Conservation (phyloP, 2,888 invertebrate species). For the Leuctra nigra region DNA sequence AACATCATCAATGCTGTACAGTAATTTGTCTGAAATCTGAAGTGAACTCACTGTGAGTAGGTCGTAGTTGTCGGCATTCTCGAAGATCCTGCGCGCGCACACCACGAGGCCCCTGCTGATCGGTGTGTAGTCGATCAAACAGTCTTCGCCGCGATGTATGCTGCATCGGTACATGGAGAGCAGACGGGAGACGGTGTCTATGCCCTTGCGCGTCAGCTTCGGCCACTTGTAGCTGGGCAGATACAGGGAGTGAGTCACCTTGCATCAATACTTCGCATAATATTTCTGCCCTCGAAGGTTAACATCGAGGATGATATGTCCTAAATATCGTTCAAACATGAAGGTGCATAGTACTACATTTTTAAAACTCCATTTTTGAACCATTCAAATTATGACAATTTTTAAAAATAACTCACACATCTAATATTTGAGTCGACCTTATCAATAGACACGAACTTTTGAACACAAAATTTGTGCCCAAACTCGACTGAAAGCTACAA, state of each 20-base stretch:
- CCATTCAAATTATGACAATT: too few relatives aligned
- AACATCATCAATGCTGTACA: too few relatives aligned
- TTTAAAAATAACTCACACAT: too few relatives aligned
- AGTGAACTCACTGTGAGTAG: too few relatives aligned
- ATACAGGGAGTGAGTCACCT: not conserved
- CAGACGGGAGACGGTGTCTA: conserved; percentile 28
- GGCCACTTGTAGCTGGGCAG: conserved; percentile 38
- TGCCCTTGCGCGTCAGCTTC: conserved; percentile 39
- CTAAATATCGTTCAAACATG: not conserved
- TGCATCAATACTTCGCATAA: not conserved
- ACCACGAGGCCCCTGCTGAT: conserved; percentile 49
- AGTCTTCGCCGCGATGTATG: conserved; percentile 29
- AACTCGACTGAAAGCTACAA: too few relatives aligned
- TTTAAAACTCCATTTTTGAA: too few relatives aligned
- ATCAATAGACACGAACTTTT: too few relatives aligned
- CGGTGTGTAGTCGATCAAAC: conserved; percentile 36
- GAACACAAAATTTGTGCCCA: too few relatives aligned
- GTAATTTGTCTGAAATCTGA: too few relatives aligned
- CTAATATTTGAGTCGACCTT: too few relatives aligned
- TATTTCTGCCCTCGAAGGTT: not conserved
- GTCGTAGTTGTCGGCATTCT: conserved; percentile 44
- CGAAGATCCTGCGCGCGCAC: conserved; percentile 47
- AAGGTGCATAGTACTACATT: not conserved
- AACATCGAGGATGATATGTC: not conserved
- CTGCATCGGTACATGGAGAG: not conserved